A percentile compares a stretch with the other conserved stretches of the same genome.
Evolutionary conservation across 2,113 vertebrate genomes (phyloP).

Genomic region (Narcine bancroftii): DNA sequence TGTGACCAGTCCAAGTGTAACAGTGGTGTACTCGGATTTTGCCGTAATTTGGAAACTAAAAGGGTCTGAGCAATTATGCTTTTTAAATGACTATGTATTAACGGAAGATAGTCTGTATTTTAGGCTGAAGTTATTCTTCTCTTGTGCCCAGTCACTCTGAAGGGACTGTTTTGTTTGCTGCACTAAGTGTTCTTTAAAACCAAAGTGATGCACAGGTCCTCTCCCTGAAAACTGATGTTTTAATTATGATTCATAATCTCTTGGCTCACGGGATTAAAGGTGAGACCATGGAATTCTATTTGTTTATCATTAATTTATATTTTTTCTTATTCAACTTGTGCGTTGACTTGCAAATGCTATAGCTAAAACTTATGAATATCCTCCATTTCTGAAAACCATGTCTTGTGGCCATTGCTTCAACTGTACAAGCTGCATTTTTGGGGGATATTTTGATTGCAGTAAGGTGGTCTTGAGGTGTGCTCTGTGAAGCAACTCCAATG

Average conservation of each 20-base stretch:
- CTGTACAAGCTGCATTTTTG: slow-evolving; percentile 14
- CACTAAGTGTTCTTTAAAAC: slow-evolving; percentile 34
- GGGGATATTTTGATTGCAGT: slow-evolving; percentile 23
- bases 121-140: slow-evolving; percentile 35
- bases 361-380: background rate
- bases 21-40: background rate
- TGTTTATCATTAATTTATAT: slow-evolving; percentile 32
- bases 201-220: slow-evolving; percentile 31
- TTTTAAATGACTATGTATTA: slow-evolving; percentile 29
- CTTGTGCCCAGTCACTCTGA: slow-evolving; percentile 28
- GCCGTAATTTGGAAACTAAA: background rate
- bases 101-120: slow-evolving; percentile 32
- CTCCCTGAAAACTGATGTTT: slow-evolving; percentile 24
- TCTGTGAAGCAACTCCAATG: background rate
- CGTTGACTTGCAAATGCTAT: background rate
- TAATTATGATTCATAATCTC: slow-evolving; percentile 19
- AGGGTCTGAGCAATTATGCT: slow-evolving; percentile 20
- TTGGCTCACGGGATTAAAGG: slow-evolving; percentile 35
- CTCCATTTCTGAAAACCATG: slow-evolving; percentile 15
- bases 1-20: background rate
- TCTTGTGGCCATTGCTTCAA: background rate
- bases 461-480: background rate
- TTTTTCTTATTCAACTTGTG: background rate
- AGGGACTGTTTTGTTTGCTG: slow-evolving; percentile 36
- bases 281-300: slow-evolving; percentile 20